A percentile compares a stretch with the other conserved stretches of the same genome.
Evolutionary conservation across 2,113 vertebrate species (phyloP).

Genomic region (Istiophorus platypterus): DNA sequence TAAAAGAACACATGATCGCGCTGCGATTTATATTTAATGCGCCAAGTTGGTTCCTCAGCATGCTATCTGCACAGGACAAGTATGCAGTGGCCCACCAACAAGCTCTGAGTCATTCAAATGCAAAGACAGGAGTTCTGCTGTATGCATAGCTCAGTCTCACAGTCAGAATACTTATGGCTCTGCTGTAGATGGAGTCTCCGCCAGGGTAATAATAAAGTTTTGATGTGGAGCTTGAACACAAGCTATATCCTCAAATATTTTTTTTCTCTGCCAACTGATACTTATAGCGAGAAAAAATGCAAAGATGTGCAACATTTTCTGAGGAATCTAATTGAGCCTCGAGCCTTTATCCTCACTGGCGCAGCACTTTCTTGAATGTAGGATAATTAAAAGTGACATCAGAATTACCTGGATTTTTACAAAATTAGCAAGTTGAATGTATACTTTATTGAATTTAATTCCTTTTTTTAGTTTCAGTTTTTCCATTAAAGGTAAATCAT

Average conservation of each 20-base stretch:
- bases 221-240: neutral
- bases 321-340: neutral
- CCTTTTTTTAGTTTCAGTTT: neutral
- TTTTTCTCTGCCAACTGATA: neutral
- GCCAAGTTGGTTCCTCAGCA: slow-evolving; percentile 44
- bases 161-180: slow-evolving; percentile 36
- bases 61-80: slow-evolving; percentile 53
- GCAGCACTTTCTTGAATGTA: neutral
- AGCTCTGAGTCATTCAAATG: slow-evolving; percentile 41
- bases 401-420: neutral
- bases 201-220: neutral
- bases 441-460: neutral
- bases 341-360: neutral
- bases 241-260: neutral
- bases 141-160: slow-evolving; percentile 23
- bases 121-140: slow-evolving; percentile 28
- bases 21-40: slow-evolving; percentile 72
- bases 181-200: slow-evolving; percentile 16
- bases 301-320: neutral
- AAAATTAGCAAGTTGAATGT: neutral
- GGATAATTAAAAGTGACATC: neutral
- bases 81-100: slow-evolving; percentile 35
- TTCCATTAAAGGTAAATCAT: neutral
- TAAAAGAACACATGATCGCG: slow-evolving; percentile 53
- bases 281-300: neutral